Evolutionary conservation across 1,140 invertebrate species (phyloP).

Genomic region (Asbolus verrucosus): DNA sequence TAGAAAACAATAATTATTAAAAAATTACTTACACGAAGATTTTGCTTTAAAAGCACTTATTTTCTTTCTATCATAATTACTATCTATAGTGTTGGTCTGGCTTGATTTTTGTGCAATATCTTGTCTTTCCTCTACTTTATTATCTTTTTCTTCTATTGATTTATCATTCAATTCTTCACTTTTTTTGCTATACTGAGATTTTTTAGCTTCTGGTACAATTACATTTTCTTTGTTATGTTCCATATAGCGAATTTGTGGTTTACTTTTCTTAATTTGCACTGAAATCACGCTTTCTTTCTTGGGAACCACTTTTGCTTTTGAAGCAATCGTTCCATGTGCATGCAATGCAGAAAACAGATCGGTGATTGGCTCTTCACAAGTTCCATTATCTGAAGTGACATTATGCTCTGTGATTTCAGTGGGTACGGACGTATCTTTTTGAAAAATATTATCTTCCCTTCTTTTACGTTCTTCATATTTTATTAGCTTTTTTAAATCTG

Average conservation of each 20-base stretch:
- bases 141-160: too few species aligned
- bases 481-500: constrained; percentile 71
- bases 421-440: neutral
- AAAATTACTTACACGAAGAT: constrained; percentile 52
- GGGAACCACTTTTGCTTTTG: constrained; percentile 40
- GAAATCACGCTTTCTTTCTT: constrained; percentile 35
- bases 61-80: constrained; percentile 11
- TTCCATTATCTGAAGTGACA: neutral
- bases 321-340: constrained; percentile 46
- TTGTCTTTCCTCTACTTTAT: too few species aligned
- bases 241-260: neutral
- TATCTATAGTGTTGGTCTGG: too few species aligned
- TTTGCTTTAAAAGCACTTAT: constrained; percentile 27
- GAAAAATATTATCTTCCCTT: constrained; percentile 31
- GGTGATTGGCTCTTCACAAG: neutral
- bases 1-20: constrained; percentile 11
- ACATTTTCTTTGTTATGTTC: constrained; percentile 25
- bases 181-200: too few species aligned
- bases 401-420: neutral
- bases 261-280: constrained; percentile 15
- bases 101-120: too few species aligned
- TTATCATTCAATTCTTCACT: too few species aligned
- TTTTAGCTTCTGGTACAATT: constrained; percentile 12
- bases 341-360: constrained; percentile 49
- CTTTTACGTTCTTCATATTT: constrained; percentile 66